Evolutionary conservation across 2,797 vertebrate genomes (phyloP).

Genomic region (Lates japonicus): DNA sequence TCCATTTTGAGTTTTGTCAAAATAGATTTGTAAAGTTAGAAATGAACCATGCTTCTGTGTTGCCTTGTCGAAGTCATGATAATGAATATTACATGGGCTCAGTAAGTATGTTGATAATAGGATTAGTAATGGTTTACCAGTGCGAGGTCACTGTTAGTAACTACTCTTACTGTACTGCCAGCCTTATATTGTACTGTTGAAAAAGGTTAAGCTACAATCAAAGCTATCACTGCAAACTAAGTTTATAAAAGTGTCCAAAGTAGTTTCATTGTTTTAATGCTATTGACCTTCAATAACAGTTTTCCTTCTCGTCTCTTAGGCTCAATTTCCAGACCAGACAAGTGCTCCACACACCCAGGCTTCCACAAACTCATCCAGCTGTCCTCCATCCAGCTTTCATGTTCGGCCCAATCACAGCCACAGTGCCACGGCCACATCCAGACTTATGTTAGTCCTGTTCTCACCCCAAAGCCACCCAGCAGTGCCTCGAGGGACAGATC

Average conservation of each 20-base stretch:
- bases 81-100: neutral
- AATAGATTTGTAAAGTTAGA: neutral
- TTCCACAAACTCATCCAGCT: constrained; percentile 72
- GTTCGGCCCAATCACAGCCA: constrained; percentile 75
- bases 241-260: constrained; percentile 4
- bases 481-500: constrained; percentile 78
- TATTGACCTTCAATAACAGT: constrained; percentile 9
- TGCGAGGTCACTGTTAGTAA: constrained; percentile 1
- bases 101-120: neutral
- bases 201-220: constrained; percentile 12
- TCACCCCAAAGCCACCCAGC: constrained; percentile 84
- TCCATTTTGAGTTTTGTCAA: constrained; percentile 5
- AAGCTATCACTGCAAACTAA: neutral
- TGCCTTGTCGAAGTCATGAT: neutral
- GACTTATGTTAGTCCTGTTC: constrained; percentile 66
- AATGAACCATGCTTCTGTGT: neutral
- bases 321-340: constrained; percentile 84
- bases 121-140: neutral
- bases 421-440: constrained; percentile 83
- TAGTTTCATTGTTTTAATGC: constrained; percentile 7
- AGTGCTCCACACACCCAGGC: constrained; percentile 65
- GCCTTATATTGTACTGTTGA: neutral
- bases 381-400: constrained; percentile 77
- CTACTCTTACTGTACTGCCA: neutral
- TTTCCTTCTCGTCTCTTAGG: constrained; percentile 78